Conservation (phyloP, 2,113 vertebrate species). For the Cinclus cinclus region DNA sequence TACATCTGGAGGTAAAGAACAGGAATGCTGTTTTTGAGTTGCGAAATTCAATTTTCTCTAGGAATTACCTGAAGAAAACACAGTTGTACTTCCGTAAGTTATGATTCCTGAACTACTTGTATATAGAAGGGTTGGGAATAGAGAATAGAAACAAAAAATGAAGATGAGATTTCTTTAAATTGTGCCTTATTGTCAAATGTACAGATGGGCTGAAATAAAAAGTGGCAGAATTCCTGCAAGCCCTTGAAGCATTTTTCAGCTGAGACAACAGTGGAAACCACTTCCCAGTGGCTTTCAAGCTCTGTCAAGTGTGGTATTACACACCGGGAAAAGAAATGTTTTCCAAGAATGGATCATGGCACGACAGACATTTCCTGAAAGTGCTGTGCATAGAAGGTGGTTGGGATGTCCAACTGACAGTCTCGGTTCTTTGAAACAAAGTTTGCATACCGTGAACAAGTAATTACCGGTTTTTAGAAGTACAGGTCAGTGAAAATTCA, state of each 20-base stretch:
- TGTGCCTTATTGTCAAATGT: background rate
- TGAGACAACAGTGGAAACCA: background rate
- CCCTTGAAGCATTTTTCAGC: slow-evolving; percentile 44
- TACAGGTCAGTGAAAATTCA: background rate
- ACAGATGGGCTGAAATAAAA: background rate
- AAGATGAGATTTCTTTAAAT: background rate
- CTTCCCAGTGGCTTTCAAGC: background rate
- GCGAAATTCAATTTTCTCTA: background rate
- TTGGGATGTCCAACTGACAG: background rate
- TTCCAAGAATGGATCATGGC: background rate
- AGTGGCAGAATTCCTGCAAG: slow-evolving; percentile 29
- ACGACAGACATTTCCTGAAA: background rate
- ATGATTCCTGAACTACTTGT: background rate
- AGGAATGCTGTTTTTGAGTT: background rate
- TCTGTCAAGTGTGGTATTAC: background rate
- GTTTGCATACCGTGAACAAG: background rate
- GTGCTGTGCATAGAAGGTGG: slow-evolving; percentile 16
- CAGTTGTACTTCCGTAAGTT: background rate
- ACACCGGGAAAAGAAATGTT: background rate
- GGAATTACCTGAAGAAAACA: background rate
- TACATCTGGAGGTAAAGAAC: background rate
- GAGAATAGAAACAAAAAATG: background rate
- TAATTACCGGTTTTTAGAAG: background rate
- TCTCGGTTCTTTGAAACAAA: background rate
- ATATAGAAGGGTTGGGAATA: background rate